Conservation (phyloP, 1,140 invertebrate genomes). For the Maconellicoccus hirsutus region DNA sequence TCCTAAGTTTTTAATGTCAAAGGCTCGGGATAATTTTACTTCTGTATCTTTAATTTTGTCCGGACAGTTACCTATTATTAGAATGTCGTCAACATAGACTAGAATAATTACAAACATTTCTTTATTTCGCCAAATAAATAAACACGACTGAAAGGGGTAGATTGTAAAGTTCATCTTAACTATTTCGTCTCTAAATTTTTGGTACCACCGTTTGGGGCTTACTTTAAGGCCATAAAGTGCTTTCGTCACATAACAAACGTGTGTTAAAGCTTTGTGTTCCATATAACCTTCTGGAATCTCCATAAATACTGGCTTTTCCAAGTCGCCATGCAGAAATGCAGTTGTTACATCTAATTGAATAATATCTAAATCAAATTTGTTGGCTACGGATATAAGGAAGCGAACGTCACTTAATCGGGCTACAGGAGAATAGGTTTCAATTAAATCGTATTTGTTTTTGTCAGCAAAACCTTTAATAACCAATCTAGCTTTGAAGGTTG, state of each 20-base stretch:
- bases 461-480: slow-evolving; percentile 38
- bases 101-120: slow-evolving; percentile 21
- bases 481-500: slow-evolving; percentile 35
- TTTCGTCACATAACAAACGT: slow-evolving; percentile 31
- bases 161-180: slow-evolving; percentile 28
- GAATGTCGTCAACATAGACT: slow-evolving; percentile 26
- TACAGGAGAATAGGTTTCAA: slow-evolving; percentile 34
- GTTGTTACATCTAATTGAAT: slow-evolving; percentile 34
- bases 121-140: too few relatives aligned
- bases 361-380: slow-evolving; percentile 31
- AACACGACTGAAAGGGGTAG: slow-evolving; percentile 15
- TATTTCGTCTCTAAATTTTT: slow-evolving; percentile 29
- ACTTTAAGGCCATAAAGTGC: slow-evolving; percentile 35
- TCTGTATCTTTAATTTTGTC: slow-evolving; percentile 12
- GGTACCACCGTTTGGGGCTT: slow-evolving; percentile 32
- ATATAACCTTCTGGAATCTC: slow-evolving; percentile 32
- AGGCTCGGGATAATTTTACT: background rate
- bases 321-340: slow-evolving; percentile 36
- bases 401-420: slow-evolving; percentile 33
- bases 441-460: slow-evolving; percentile 32
- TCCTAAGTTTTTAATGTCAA: slow-evolving; percentile 19
- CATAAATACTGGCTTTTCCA: slow-evolving; percentile 37
- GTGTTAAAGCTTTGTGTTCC: slow-evolving; percentile 23
- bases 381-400: slow-evolving; percentile 33
- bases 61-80: background rate